Evolutionary conservation across 2,888 invertebrate species (phyloP), one percentile per base, ranked within the genome.

Genomic region (Synanthedon myopaeformis): DNA sequence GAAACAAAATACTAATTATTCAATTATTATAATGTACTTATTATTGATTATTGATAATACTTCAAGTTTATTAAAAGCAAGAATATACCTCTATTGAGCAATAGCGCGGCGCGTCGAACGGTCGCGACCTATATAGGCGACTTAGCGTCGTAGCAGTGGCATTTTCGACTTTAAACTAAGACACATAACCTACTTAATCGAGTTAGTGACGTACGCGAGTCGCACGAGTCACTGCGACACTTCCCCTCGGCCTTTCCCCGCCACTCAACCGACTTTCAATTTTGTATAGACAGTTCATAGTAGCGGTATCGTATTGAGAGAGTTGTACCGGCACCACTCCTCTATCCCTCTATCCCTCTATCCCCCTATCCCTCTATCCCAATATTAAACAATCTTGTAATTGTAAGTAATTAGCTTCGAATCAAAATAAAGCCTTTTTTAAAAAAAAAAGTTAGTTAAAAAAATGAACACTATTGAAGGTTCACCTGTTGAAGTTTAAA

Each of bases 21-120:
- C 85, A 86, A 86, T 87, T 86, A 87, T 85, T 83, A 79, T 86
- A 87, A 86, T 82, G 86, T 87, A 87, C 86, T 86, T 85, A 85
- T 86, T 85, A 85, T 84, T 85, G 86, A 86, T 86, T 85, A 85
- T 85, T 80, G 84, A 86, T 85, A 84, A 85, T 86, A 86, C 83
- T 86, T 86, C 83, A 85, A 86, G 79, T 84, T 86, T 85, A 85
- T 82, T 82, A 79, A 79, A 45, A 84, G 35, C 82, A 78, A 81
- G 79, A 1, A 78, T 83, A 82, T 86, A 84, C 80, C 79, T 81
- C 76, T 81, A 76, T 23, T 73, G 83, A 82, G 84, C 83, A 82
- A 80, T 82, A 79, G 75, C 63, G 67, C 60, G 63, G 60, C 60
- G 67, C 66, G 69, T 19, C 55, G 42, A 42, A 28, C 51, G 41